phyloP scores from a whole-genome alignment of 2,113 vertebrate species.

The Malurus elegans region DNA sequence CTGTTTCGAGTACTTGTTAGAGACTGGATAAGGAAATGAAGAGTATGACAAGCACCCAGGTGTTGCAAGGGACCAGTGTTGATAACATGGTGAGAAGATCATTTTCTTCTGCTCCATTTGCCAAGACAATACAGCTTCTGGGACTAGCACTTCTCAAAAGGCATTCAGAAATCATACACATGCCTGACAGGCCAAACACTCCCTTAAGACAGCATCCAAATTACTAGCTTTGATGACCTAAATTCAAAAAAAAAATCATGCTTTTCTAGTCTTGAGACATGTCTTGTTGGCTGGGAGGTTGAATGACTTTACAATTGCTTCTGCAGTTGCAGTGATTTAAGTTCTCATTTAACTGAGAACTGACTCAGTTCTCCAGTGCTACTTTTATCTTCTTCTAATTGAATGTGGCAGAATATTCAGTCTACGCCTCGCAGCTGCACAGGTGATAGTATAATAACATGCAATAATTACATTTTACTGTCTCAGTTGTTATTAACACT shows the following conservation, averaged over 20 bases:
- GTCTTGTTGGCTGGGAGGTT: neutral
- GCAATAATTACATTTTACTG: conserved; percentile 62
- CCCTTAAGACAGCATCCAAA: neutral
- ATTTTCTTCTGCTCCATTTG: neutral
- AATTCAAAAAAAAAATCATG: neutral
- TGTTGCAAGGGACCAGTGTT: neutral
- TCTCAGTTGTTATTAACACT: conserved; percentile 65
- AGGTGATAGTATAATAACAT: conserved; percentile 69
- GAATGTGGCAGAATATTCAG: conserved; percentile 38
- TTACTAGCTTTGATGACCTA: neutral
- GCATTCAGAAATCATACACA: neutral
- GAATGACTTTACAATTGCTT: neutral
- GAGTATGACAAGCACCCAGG: neutral
- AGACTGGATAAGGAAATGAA: neutral
- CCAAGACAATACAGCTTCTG: neutral
- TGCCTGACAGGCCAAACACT: neutral
- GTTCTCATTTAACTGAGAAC: conserved; percentile 38
- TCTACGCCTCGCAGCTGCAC: conserved; percentile 39
- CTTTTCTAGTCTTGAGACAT: neutral
- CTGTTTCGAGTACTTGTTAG: neutral
- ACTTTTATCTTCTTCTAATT: conserved; percentile 66
- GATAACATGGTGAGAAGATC: neutral
- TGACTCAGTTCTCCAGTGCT: conserved; percentile 13
- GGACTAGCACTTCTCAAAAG: neutral
- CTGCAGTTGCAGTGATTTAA: neutral